phyloP scores from a whole-genome alignment of 2,113 vertebrate genomes.

The Brienomyrus longianalis region DNA sequence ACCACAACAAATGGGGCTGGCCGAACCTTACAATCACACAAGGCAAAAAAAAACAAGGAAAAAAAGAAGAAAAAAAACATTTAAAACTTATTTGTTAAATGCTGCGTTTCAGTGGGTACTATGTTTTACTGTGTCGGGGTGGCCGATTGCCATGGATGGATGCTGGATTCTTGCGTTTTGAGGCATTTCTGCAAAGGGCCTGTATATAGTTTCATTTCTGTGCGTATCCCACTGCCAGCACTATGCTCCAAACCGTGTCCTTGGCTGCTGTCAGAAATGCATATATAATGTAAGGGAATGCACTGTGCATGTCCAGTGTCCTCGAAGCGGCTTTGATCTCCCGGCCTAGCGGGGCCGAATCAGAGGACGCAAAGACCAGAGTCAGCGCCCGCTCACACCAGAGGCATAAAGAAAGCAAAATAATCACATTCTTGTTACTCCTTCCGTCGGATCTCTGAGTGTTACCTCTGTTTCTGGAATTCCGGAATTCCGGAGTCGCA shows the following conservation, averaged over 20 bases:
- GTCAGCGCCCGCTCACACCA: background rate
- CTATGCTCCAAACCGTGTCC: background rate
- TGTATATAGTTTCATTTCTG: background rate
- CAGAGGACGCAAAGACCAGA: background rate
- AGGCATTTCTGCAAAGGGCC: background rate
- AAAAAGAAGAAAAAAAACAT: background rate
- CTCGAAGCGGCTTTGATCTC: background rate
- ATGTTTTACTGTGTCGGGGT: constrained; percentile 21
- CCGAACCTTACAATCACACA: background rate
- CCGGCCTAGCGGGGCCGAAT: background rate
- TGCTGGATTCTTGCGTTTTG: background rate
- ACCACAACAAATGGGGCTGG: constrained; percentile 9
- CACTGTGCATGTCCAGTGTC: background rate
- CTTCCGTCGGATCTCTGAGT: background rate
- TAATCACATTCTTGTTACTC: background rate
- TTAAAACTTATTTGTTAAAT: constrained; percentile 17
- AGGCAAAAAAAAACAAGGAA: background rate
- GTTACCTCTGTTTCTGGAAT: background rate
- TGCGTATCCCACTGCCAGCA: background rate
- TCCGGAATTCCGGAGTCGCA: background rate
- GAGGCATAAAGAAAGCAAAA: background rate
- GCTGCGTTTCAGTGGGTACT: constrained; percentile 5
- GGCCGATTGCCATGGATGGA: background rate
- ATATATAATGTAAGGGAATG: background rate
- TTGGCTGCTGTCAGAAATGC: background rate